These are phyloP conservation scores for Catamblyrhynchus diadema DNA, from an alignment of 2,797 vertebrate species.

Conservation along the genomic window DNA sequence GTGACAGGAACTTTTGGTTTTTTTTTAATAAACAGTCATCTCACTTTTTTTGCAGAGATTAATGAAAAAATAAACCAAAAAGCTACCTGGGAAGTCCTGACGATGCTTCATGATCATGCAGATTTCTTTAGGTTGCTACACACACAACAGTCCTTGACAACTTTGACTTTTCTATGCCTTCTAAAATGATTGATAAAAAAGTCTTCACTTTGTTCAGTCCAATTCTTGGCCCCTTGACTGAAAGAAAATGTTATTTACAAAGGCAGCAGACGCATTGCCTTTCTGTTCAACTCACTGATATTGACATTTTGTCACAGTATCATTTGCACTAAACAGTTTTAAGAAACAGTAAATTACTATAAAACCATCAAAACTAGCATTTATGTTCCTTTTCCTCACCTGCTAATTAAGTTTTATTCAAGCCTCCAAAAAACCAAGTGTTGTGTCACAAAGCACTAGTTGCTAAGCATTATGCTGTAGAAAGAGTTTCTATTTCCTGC, in stretches of 20 bases:
- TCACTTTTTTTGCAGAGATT: not conserved
- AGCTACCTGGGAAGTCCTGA: not conserved
- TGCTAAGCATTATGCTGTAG: not conserved
- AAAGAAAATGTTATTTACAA: not conserved
- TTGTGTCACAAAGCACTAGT: not conserved
- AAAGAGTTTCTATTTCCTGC: not conserved
- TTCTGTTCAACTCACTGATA: not conserved
- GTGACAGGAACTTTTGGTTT: accelerated
- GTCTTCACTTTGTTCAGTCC: not conserved
- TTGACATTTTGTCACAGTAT: not conserved
- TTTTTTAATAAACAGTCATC: not conserved
- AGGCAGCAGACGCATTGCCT: not conserved
- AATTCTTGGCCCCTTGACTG: not conserved
- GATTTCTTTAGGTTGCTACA: not conserved
- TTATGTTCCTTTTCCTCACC: not conserved
- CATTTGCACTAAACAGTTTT: not conserved
- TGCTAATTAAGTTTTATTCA: not conserved
- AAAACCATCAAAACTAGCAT: not conserved
- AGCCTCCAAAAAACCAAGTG: not conserved
- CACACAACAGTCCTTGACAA: not conserved
- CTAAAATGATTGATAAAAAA: not conserved
- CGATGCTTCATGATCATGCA: not conserved
- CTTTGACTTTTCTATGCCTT: not conserved
- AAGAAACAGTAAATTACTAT: not conserved
- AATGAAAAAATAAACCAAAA: not conserved